A percentile compares a stretch with the other conserved stretches of the same genome.
phyloP scores from a whole-genome alignment of 1,140 invertebrate genomes.

The Oreohelix idahoensis region DNA sequence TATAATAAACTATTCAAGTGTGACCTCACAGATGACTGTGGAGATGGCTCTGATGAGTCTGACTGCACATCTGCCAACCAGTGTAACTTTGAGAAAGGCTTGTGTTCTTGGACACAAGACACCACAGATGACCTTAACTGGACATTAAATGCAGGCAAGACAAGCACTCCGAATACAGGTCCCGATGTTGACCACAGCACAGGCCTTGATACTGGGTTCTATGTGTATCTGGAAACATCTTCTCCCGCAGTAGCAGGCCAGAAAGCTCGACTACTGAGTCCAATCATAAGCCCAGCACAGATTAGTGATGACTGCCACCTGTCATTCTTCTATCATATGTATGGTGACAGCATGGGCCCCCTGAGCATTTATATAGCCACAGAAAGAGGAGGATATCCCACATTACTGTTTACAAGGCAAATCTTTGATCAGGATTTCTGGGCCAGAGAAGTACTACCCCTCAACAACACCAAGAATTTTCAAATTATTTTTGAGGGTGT shows the following conservation, averaged over 20 bases:
- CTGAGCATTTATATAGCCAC: slow-evolving; percentile 63
- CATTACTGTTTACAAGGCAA: slow-evolving; percentile 25
- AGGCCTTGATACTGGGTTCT: slow-evolving; percentile 56
- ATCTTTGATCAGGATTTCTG: slow-evolving; percentile 49
- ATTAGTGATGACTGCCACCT: slow-evolving; percentile 54
- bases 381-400: slow-evolving; percentile 45
- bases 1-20: slow-evolving; percentile 57
- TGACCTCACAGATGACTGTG: slow-evolving; percentile 67
- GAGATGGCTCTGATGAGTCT: slow-evolving; percentile 61
- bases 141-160: slow-evolving; percentile 77
- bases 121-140: slow-evolving; percentile 84
- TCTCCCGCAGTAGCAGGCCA: slow-evolving; percentile 57
- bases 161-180: slow-evolving; percentile 76
- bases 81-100: slow-evolving; percentile 83
- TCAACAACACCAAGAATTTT: slow-evolving; percentile 39
- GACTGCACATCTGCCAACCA: slow-evolving; percentile 32
- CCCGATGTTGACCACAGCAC: slow-evolving; percentile 82
- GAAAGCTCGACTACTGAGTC: slow-evolving; percentile 64
- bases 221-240: slow-evolving; percentile 82
- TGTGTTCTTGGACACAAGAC: slow-evolving; percentile 85
- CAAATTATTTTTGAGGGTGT: slow-evolving; percentile 71
- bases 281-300: slow-evolving; percentile 51
- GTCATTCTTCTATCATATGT: slow-evolving; percentile 72
- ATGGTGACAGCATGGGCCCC: slow-evolving; percentile 64
- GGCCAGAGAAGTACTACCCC: slow-evolving; percentile 58